Percentiles rank a stretch among this genome's conserved stretches.
These are phyloP conservation scores for Sycobia sp. DNA, from an alignment of 1,140 invertebrate genomes.

Conservation along the genomic window DNA sequence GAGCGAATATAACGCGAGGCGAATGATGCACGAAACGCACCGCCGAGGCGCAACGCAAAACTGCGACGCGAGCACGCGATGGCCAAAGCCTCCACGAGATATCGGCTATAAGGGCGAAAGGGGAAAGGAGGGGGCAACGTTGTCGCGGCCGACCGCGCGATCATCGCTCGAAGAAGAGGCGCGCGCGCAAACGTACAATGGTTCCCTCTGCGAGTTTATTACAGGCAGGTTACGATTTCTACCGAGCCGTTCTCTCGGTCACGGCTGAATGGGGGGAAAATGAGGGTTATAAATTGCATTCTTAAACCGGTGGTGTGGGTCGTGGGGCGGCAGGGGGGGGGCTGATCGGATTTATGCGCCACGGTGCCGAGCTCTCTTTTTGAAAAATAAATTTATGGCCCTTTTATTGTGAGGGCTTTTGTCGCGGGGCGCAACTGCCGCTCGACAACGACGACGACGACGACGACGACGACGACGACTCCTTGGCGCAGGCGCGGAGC, in stretches of 20 bases:
- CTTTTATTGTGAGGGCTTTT: constrained; percentile 1
- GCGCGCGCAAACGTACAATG: no score
- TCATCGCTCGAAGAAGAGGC: no score
- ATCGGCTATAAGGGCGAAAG: no score
- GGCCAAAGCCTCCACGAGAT: no score
- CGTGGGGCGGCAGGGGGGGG: background rate
- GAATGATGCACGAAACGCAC: no score
- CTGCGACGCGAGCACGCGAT: no score
- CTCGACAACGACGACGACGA: no score
- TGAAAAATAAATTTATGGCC: constrained; percentile 17
- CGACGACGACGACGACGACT: background rate
- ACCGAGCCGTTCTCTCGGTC: background rate
- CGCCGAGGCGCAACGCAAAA: no score
- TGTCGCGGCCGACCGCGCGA: no score
- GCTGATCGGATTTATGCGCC: background rate
- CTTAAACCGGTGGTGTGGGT: background rate
- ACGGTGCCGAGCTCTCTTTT: background rate
- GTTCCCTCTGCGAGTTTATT: background rate
- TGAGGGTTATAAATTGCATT: constrained; percentile 11
- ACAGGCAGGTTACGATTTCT: constrained; percentile 7
- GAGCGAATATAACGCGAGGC: no score
- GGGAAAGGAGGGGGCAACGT: no score
- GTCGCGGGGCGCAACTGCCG: no score
- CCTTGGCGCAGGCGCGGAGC: background rate
- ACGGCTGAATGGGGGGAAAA: constrained; percentile 4